These are phyloP conservation scores for Tympanuchus pallidicinctus DNA, from an alignment of 2,113 vertebrate genomes.

Conservation along the genomic window DNA sequence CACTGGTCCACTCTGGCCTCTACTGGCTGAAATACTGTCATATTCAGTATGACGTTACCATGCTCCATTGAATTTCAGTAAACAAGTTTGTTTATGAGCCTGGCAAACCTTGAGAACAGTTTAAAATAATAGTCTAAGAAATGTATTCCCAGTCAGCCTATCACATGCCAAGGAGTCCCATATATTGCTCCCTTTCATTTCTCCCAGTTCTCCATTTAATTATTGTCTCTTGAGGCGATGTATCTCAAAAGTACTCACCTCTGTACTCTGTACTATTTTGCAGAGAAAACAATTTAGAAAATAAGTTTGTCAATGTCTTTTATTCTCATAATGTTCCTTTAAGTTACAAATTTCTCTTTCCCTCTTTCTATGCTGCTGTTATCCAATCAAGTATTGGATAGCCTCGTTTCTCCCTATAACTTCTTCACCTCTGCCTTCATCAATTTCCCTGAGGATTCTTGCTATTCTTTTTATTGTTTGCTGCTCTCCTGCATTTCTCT, in stretches of 20 bases:
- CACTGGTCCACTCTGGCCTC: neutral
- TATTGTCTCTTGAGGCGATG: neutral
- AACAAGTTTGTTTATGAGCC: constrained; percentile 55
- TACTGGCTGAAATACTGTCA: neutral
- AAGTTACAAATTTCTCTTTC: neutral
- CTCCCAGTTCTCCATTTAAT: neutral
- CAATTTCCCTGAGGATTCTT: neutral
- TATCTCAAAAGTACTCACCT: neutral
- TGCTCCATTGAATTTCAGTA: constrained; percentile 60
- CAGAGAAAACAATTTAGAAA: neutral
- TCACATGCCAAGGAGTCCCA: neutral
- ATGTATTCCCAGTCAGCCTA: constrained; percentile 19
- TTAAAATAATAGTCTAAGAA: constrained; percentile 8
- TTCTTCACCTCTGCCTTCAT: neutral
- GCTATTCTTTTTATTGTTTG: neutral
- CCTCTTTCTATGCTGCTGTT: neutral
- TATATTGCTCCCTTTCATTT: neutral
- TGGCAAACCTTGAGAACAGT: constrained; percentile 2
- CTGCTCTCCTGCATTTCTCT: neutral
- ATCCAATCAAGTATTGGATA: neutral
- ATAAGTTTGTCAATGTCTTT: neutral
- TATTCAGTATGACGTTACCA: constrained; percentile 48
- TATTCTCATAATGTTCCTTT: neutral
- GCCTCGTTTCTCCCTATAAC: neutral
- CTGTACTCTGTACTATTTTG: neutral